phyloP scores from a whole-genome alignment of 2,113 vertebrate species.

The Suricata suricatta region DNA sequence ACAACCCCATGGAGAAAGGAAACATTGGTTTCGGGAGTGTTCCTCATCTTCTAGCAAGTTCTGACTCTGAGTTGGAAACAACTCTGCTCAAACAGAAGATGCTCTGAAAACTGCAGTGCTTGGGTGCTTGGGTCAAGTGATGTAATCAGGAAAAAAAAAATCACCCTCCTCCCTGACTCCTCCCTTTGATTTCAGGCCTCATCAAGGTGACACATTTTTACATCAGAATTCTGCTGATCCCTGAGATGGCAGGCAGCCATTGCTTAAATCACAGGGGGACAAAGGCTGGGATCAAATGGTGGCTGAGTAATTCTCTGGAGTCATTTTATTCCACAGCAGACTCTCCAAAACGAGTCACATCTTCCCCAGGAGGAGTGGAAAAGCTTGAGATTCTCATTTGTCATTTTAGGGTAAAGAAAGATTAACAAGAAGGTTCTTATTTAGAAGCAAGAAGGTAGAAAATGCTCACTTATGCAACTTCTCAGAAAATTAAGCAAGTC shows the following conservation, averaged over 20 bases:
- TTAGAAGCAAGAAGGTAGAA: slow-evolving; percentile 35
- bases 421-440: slow-evolving; percentile 52
- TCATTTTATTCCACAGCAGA: slow-evolving; percentile 9
- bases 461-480: slow-evolving; percentile 43
- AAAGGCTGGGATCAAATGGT: slow-evolving; percentile 56
- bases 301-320: slow-evolving; percentile 41
- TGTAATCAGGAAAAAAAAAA: background rate
- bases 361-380: slow-evolving; percentile 27
- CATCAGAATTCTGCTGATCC: slow-evolving; percentile 49
- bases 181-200: slow-evolving; percentile 38
- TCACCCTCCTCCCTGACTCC: background rate
- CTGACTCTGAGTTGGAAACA: slow-evolving; percentile 28
- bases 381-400: slow-evolving; percentile 42
- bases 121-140: background rate
- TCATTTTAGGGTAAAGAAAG: slow-evolving; percentile 53
- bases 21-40: background rate
- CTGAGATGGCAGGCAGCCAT: slow-evolving; percentile 57
- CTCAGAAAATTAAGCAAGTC: slow-evolving; percentile 31
- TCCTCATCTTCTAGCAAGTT: background rate
- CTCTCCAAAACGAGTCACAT: background rate
- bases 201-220: slow-evolving; percentile 57
- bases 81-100: slow-evolving; percentile 24
- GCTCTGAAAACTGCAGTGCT: slow-evolving; percentile 3
- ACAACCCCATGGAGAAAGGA: slow-evolving; percentile 43
- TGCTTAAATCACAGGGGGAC: background rate